phyloP scores from a whole-genome alignment of 2,888 invertebrate species.

The Tetranychus piercei region DNA sequence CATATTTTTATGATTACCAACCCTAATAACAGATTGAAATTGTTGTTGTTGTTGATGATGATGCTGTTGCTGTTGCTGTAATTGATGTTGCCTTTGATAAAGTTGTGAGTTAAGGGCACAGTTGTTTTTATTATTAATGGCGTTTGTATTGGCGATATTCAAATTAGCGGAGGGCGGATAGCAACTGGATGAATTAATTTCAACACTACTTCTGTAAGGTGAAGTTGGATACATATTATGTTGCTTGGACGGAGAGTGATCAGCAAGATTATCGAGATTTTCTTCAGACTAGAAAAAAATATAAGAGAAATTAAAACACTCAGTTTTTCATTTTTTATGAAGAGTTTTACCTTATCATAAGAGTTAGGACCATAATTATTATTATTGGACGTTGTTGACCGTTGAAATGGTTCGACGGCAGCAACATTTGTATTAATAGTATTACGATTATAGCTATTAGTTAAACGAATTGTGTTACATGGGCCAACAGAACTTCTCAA shows the following conservation, averaged over 20 bases:
- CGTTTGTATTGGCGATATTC: conserved; percentile 25
- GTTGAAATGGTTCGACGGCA: conserved; percentile 34
- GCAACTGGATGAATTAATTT: conserved; percentile 27
- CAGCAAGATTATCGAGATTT: not conserved
- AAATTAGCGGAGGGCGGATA: conserved; percentile 28
- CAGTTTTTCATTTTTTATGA: not conserved
- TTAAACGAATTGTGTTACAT: not conserved
- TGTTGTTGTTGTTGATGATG: conserved; percentile 22
- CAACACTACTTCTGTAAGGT: conserved; percentile 65
- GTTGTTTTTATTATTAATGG: not conserved
- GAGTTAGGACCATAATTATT: not conserved
- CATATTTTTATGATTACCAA: not conserved
- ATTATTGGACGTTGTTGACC: conserved; percentile 20
- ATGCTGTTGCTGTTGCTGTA: conserved; percentile 24
- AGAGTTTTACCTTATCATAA: not conserved
- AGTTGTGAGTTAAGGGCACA: not conserved
- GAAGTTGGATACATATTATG: conserved; percentile 80
- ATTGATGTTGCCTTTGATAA: conserved; percentile 20
- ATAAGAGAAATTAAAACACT: not conserved
- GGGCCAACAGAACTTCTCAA: conserved; percentile 18
- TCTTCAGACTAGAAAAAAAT: not conserved
- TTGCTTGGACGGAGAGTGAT: conserved; percentile 10
- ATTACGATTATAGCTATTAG: conserved; percentile 12
- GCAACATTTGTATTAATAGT: conserved; percentile 30
- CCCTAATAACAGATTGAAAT: not conserved